phyloP scores from a whole-genome alignment of 2,113 vertebrate species.

The Labeo rohita region DNA sequence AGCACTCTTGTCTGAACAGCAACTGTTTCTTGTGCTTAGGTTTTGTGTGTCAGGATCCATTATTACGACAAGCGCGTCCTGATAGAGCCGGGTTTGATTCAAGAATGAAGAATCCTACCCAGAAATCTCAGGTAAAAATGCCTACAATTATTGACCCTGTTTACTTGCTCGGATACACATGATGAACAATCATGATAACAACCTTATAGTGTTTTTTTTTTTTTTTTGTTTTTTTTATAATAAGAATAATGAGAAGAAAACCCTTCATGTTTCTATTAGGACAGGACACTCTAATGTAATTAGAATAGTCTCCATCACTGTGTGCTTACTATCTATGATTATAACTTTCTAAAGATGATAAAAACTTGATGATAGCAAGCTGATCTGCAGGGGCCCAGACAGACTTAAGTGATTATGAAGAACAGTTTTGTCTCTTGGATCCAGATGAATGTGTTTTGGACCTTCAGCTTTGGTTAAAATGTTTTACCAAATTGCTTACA shows the following conservation, averaged over 20 bases:
- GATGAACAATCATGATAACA: neutral
- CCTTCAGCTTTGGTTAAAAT: neutral
- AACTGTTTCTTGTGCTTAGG: slow-evolving; percentile 71
- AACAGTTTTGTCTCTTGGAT: neutral
- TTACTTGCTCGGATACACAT: neutral
- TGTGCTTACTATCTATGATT: neutral
- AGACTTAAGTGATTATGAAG: neutral
- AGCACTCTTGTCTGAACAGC: neutral
- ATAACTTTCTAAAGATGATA: neutral
- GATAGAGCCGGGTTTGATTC: slow-evolving; percentile 76
- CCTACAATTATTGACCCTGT: neutral
- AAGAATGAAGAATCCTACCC: slow-evolving; percentile 73
- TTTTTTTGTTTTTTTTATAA: neutral
- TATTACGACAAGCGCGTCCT: slow-evolving; percentile 72
- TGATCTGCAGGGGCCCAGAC: neutral
- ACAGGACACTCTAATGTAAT: neutral
- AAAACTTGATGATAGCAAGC: neutral
- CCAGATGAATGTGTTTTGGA: neutral
- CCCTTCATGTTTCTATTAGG: neutral
- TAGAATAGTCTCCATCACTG: neutral
- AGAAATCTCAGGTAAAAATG: slow-evolving; percentile 81
- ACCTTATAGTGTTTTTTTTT: neutral
- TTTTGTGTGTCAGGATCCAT: slow-evolving; percentile 90
- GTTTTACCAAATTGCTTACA: neutral
- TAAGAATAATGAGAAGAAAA: neutral